Conservation (phyloP, 2,888 invertebrate species). For the Neoascia interrupta region DNA sequence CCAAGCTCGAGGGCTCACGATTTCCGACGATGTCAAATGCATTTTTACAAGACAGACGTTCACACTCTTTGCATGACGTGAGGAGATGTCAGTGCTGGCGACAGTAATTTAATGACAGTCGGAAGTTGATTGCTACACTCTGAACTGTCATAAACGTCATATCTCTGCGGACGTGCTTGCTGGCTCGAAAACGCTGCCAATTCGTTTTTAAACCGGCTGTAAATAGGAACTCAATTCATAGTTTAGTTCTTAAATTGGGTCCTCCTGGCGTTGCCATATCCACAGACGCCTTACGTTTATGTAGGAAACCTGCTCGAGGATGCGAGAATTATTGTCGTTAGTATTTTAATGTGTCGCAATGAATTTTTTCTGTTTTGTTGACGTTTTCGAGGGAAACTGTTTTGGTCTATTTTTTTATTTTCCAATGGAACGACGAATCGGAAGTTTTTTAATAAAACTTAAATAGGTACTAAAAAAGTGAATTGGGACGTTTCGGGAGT, state of each 20-base stretch:
- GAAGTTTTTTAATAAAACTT: no score
- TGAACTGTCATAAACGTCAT: conserved; percentile 65
- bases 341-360: conserved; percentile 37
- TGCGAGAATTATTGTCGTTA: conserved; percentile 27
- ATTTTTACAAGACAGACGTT: conserved; percentile 44
- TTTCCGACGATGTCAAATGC: conserved; percentile 40
- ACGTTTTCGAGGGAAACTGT: no score
- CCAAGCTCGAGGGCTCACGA: no score
- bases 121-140: conserved; percentile 68
- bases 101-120: conserved; percentile 67
- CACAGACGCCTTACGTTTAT: background rate
- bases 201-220: conserved; percentile 51
- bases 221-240: conserved; percentile 56
- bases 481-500: no score
- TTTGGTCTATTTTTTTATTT: conserved; percentile 14
- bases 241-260: conserved; percentile 53
- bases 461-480: no score
- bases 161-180: conserved; percentile 53
- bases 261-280: background rate
- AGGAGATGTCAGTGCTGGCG: conserved; percentile 37
- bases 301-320: background rate
- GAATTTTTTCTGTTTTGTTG: conserved; percentile 43
- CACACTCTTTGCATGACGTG: conserved; percentile 3
- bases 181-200: conserved; percentile 17
- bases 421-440: conserved; percentile 9